These are phyloP conservation scores for Muscidifurax raptorellus DNA, from an alignment of 1,140 invertebrate genomes.

Conservation along the genomic window DNA sequence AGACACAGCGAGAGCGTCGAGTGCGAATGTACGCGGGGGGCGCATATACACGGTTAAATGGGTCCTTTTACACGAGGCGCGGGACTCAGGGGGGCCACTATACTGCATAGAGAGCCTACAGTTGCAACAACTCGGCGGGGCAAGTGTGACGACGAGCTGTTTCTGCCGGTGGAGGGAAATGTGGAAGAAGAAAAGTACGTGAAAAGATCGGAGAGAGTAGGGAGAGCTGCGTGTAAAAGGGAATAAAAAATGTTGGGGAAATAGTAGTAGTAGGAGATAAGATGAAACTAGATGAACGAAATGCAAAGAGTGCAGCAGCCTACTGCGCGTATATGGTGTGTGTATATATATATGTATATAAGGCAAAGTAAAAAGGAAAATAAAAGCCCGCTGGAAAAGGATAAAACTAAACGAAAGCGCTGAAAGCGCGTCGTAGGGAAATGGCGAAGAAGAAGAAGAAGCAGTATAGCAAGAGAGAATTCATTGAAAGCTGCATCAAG, in stretches of 20 bases:
- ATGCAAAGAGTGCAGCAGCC: not conserved
- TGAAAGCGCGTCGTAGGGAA: slow-evolving; percentile 32
- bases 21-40: slow-evolving; percentile 29
- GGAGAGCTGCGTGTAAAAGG: slow-evolving; percentile 44
- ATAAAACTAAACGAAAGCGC: slow-evolving; percentile 43
- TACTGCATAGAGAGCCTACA: not conserved
- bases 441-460: not conserved
- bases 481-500: not conserved
- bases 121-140: not conserved
- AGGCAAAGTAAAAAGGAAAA: slow-evolving; percentile 49
- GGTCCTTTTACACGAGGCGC: slow-evolving; percentile 24
- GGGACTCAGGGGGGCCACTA: slow-evolving; percentile 1
- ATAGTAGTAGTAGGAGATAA: slow-evolving; percentile 47
- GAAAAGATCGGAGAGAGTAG: slow-evolving; percentile 50
- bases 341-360: not conserved
- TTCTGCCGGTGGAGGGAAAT: not conserved
- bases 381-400: slow-evolving; percentile 33
- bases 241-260: slow-evolving; percentile 51
- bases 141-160: not conserved
- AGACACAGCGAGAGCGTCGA: slow-evolving; percentile 28
- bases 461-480: not conserved
- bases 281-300: slow-evolving; percentile 51
- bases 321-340: not conserved
- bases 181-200: not conserved
- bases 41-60: slow-evolving; percentile 39